Evolutionary conservation across 1,140 invertebrate genomes (phyloP), one percentile per base, ranked within the genome.

Genomic region (Drosophila simulans): DNA sequence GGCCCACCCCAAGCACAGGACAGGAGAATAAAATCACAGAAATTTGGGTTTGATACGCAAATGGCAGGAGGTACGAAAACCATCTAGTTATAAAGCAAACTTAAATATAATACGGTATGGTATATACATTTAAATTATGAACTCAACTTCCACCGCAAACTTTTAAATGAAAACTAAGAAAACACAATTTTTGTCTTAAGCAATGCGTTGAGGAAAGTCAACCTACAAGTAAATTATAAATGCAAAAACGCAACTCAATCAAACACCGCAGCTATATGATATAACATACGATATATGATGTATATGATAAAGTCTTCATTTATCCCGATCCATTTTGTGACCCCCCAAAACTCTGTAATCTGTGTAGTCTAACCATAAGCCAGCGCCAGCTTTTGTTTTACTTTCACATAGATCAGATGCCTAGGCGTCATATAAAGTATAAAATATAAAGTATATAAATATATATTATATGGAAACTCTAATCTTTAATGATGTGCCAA

Each of bases 401-500:
- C 65, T 77, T 88, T 88, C 83, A 86, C 68, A 81, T 88, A 88
- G 80, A 84, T 75, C 80, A 80, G 70, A 77, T 72, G 69, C 81
- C 66, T 65, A 80, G 60, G 79, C 78, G 79, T 86, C 77, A 77
- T 62, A 78, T 80, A 82, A 73, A 78, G 51, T 88, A 91, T 77
- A 91, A 91, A 88, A 84, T 89, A 83, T 72, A 75, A 88, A 86
- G 54, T 75, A 84, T 72, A 81, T 72, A 55, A 49, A 74, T 70
- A 64, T 70, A 85, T 84, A 76, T 66, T 77, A 81, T 71, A 78
- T 75, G 68, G 58, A 80, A 84, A 81, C 69, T 72, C 85, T 89
- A 88, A 91, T 89, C 81, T 80, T 85, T 80, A 89, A 91, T 85
- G 64, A 89, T 91, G 89, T 91, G 89, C 89, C 89, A 91, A 91